Base-by-base conservation (phyloP, 2,888 invertebrate species). In the Drosophila greeni region DNA sequence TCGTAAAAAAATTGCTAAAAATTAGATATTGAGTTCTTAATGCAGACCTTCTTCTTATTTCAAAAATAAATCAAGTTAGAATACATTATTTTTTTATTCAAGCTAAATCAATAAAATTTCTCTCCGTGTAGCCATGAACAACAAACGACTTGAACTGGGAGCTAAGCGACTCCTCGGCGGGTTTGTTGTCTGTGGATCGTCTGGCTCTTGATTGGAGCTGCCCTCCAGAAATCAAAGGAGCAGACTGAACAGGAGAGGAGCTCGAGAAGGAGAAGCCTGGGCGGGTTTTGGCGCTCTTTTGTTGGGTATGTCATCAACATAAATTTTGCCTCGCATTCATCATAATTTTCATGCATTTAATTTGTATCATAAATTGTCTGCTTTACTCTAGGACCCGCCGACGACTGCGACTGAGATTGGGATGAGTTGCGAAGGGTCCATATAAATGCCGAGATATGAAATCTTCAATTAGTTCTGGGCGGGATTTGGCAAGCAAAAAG, bases 331-430 rank as follows among this genome's bases (percentile, higher is more conserved):
- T 74, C 72, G 67, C 78, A 82, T 82, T 82, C 83, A 84, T 82
- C 83, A 84, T 74, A 77, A 82, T 82, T 84, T 82, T 66, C 74
- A 75, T 81, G 74, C 74, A 79, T 83, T 81, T 82, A 81, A 83
- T 81, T 82, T 81, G 70, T 70, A 70, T 62, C 71, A 82, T 76
- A 84, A 82, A 82, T 84, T 81, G 82, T 66, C 69, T 71, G 49
- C 52, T 57, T 59, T 67, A 24, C 64, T 68, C 68, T 68, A 52
- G 47, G 59, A 72, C 58, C 56, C 42, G 45, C 45, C 45, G 14
- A 47, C 45, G 29, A 47, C 45, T 29, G 45, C 5, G 60, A 58
- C 26, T 62, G 66, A 49, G 62, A 59, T 57, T 51, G 66, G 52
- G 47, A 52, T 29, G 60, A 60, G 43, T 60, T 52, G 45, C 37